A percentile compares a stretch with the other conserved stretches of the same genome.
These are phyloP conservation scores for Prorops nasuta DNA, from an alignment of 1,140 invertebrate species.

Conservation along the genomic window DNA sequence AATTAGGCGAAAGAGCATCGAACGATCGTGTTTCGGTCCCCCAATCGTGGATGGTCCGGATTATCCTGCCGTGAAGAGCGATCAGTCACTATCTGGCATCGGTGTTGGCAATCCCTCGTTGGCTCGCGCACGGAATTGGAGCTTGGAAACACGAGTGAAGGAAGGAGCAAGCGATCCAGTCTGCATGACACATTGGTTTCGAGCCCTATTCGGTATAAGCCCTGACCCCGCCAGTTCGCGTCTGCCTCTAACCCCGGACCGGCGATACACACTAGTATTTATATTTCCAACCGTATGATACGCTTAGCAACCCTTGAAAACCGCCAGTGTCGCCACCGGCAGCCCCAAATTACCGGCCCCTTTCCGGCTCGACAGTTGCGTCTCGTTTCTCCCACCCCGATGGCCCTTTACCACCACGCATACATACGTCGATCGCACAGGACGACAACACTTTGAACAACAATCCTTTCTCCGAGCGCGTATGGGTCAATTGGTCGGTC, in stretches of 20 bases:
- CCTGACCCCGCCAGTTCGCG: background rate
- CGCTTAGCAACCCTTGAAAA: slow-evolving; percentile 25
- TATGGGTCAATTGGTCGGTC: slow-evolving; percentile 19
- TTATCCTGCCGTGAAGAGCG: slow-evolving; percentile 32
- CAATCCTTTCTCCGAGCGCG: slow-evolving; percentile 33
- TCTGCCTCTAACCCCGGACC: slow-evolving; percentile 14
- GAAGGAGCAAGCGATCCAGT: slow-evolving; percentile 10
- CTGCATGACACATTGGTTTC: slow-evolving; percentile 33
- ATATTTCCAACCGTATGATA: slow-evolving; percentile 30
- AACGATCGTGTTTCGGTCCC: background rate
- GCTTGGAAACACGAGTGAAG: slow-evolving; percentile 15
- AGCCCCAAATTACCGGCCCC: slow-evolving; percentile 21
- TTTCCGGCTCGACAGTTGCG: slow-evolving; percentile 26
- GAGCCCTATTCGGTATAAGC: slow-evolving; percentile 22
- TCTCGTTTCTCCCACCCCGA: slow-evolving; percentile 25
- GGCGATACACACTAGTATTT: slow-evolving; percentile 25
- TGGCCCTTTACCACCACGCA: too few relatives aligned
- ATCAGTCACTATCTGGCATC: slow-evolving; percentile 33
- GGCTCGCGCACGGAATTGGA: slow-evolving; percentile 8
- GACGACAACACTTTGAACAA: too few relatives aligned
- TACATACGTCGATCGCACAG: too few relatives aligned
- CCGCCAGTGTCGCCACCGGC: slow-evolving; percentile 10
- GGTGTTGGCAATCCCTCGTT: slow-evolving; percentile 21
- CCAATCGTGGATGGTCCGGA: slow-evolving; percentile 17
- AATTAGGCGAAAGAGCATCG: slow-evolving; percentile 1